Base-by-base conservation (phyloP, 2,797 vertebrate species). In the Danio tinwini region DNA sequence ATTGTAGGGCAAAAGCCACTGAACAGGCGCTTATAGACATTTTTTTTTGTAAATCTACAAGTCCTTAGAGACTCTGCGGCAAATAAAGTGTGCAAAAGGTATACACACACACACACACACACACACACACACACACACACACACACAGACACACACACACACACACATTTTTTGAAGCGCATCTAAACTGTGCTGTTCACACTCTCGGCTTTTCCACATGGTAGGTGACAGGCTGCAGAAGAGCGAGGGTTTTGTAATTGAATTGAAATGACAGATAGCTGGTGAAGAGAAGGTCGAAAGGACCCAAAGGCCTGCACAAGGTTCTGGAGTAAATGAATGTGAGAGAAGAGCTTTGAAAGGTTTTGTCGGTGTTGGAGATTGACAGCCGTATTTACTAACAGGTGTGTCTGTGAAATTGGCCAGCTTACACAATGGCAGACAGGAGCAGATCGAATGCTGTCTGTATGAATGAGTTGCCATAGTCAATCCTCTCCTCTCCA, bases 191-290 rank as follows among this genome's bases (percentile, higher is more conserved):
- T 53, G 56, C 29, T 39, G 19, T 58, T 80, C 79, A 50, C 62
- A 81, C 64, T 55, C 45, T 69, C 62, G 52, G 50, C 50, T 52
- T 13, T 52, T 77, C 75, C 55, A 59, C 58, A 47, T 70, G 72
- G 56, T 75, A 62, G 44, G 64, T 74, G 74, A 74, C 62, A 73
- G 63, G 59, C 55, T 19, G 17, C 37, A 13, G 58, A 50, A 29
- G 47, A 75, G 40, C 13, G 19, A 49, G 6, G 16, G 76, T 16
- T 70, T 42, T 64, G 77, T 76, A 75, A 76, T 80, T 64, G 52
- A 80, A 70, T 69, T 13, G 62, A 79, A 52, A 65, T 47, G 72
- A 72, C 58, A 62, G 76, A 50, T 17, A 6, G 49, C 29, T n/a
- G 14, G 21, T 50, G 42, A 63, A 67, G 58, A 53, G 58, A 53